These are phyloP conservation scores for Malurus leucopterus DNA, from an alignment of 2,797 vertebrate genomes.

Conservation along the genomic window DNA sequence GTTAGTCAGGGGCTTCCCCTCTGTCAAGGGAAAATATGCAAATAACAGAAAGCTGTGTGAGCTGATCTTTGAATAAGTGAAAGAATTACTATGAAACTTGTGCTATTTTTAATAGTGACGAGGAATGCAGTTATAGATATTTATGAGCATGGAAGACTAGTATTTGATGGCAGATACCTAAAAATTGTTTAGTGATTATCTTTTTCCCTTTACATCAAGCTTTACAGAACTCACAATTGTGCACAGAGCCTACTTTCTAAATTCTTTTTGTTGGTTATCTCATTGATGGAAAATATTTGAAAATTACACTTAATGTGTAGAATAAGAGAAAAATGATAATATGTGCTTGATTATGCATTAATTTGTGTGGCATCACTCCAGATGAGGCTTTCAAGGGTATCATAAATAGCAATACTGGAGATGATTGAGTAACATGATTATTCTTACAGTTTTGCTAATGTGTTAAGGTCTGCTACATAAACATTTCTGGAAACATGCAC, in stretches of 20 bases:
- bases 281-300: neutral
- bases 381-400: neutral
- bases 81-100: neutral
- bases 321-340: neutral
- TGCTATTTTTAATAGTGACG: neutral
- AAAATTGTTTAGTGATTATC: neutral
- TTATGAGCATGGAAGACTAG: neutral
- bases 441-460: neutral
- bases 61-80: neutral
- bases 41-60: neutral
- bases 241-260: neutral
- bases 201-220: neutral
- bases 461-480: neutral
- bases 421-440: neutral
- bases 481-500: neutral
- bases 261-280: neutral
- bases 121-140: neutral
- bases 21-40: neutral
- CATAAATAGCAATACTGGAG: neutral
- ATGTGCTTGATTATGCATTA: neutral
- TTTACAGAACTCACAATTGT: neutral
- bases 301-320: neutral
- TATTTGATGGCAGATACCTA: neutral
- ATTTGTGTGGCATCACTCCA: neutral
- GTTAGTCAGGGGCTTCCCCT: neutral